Evolutionary conservation across 2,888 invertebrate species (phyloP).

Genomic region (Parnassius orleans): DNA sequence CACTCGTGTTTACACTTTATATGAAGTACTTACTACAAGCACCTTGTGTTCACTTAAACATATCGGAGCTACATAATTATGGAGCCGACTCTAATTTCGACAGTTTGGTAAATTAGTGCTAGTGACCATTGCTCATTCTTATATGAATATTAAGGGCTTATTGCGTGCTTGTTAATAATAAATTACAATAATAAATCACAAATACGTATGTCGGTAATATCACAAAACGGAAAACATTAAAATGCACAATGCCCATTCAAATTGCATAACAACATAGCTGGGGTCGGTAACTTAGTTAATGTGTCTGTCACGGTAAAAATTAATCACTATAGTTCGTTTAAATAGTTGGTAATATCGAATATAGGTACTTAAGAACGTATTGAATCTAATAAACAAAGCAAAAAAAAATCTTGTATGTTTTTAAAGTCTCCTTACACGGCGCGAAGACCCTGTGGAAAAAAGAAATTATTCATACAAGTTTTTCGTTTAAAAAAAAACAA

Average conservation of each 20-base stretch:
- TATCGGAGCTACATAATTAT: slow-evolving; percentile 7
- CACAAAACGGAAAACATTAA: no score
- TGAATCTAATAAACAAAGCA: slow-evolving; percentile 11
- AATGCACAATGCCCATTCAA: neutral
- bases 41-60: slow-evolving; percentile 22
- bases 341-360: slow-evolving; percentile 8
- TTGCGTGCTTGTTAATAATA: neutral
- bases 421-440: slow-evolving; percentile 47
- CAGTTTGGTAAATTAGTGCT: no score
- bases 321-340: neutral
- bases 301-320: neutral
- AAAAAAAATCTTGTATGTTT: slow-evolving; percentile 14
- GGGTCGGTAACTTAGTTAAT: neutral
- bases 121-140: no score
- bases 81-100: neutral
- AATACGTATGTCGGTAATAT: no score
- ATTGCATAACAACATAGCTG: neutral
- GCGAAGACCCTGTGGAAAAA: slow-evolving; percentile 64
- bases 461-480: slow-evolving; percentile 7
- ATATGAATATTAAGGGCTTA: neutral
- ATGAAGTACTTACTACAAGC: slow-evolving; percentile 20
- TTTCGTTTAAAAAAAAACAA: no score
- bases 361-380: slow-evolving; percentile 2
- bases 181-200: neutral
- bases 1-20: neutral